These are phyloP conservation scores for Muntiacus muntjak DNA, from an alignment of 2,113 vertebrate species.

Conservation along the genomic window DNA sequence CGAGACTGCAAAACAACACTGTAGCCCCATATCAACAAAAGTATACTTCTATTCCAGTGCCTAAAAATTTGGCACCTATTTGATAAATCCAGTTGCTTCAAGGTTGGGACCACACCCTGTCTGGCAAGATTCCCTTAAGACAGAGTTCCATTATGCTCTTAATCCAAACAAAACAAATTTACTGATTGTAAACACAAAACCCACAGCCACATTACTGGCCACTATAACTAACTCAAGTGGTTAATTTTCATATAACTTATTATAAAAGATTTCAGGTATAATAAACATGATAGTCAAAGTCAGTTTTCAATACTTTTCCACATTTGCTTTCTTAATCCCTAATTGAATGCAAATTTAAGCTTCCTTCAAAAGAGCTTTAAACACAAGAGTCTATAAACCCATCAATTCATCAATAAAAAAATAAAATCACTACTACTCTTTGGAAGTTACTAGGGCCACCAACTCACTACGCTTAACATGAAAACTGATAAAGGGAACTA, in stretches of 20 bases:
- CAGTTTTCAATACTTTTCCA: background rate
- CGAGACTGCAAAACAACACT: constrained; percentile 1
- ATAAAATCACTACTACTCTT: background rate
- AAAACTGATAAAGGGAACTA: background rate
- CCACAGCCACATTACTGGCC: background rate
- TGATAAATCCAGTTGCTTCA: constrained; percentile 8
- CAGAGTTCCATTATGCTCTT: background rate
- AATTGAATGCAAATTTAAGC: background rate
- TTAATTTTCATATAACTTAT: background rate
- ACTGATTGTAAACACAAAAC: constrained; percentile 31
- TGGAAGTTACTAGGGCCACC: background rate
- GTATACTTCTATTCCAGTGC: background rate
- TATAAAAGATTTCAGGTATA: background rate
- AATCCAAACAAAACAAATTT: constrained; percentile 1
- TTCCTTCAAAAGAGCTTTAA: background rate
- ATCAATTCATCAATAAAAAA: background rate
- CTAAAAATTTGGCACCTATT: background rate
- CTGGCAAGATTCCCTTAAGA: constrained; percentile 5
- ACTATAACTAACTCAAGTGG: background rate
- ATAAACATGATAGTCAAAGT: background rate
- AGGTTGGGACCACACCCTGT: background rate
- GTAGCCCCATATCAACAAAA: background rate
- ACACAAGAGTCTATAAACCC: background rate
- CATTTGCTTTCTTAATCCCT: background rate
- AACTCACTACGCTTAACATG: background rate